These are phyloP conservation scores for Antheraea assamensis DNA, from an alignment of 2,888 invertebrate species.

Conservation along the genomic window DNA sequence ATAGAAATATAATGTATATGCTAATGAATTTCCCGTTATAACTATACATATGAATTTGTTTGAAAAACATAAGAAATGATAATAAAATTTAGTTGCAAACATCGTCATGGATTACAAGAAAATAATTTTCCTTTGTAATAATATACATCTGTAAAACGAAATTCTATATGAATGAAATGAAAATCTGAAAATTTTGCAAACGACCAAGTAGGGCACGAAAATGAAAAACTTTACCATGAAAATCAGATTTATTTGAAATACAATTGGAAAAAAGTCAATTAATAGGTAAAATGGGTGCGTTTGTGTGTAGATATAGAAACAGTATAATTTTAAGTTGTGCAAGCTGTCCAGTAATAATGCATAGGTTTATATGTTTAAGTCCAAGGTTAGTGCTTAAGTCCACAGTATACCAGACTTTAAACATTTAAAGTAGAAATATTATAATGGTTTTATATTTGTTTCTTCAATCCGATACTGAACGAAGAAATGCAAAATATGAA, in stretches of 20 bases:
- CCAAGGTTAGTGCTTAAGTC: background rate
- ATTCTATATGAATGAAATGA: no score
- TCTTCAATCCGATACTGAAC: conserved; percentile 23
- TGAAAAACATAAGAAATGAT: background rate
- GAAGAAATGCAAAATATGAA: conserved; percentile 38
- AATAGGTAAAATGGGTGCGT: background rate
- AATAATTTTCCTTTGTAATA: background rate
- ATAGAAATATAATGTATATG: no score
- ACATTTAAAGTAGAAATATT: background rate
- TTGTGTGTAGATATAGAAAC: background rate
- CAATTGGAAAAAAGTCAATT: background rate
- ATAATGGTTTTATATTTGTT: background rate
- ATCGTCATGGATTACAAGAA: background rate
- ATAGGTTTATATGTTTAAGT: background rate
- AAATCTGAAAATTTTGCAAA: background rate
- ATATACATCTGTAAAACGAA: background rate
- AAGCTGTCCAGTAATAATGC: background rate
- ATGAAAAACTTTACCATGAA: background rate
- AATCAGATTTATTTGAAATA: background rate
- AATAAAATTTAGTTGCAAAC: background rate
- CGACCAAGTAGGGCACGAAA: background rate
- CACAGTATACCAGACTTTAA: background rate
- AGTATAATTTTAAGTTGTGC: background rate
- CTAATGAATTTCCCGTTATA: no score
- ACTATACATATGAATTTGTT: no score